Evolutionary conservation across 2,888 invertebrate genomes (phyloP), one percentile per base, ranked within the genome.

Genomic region (Hedya salicella): DNA sequence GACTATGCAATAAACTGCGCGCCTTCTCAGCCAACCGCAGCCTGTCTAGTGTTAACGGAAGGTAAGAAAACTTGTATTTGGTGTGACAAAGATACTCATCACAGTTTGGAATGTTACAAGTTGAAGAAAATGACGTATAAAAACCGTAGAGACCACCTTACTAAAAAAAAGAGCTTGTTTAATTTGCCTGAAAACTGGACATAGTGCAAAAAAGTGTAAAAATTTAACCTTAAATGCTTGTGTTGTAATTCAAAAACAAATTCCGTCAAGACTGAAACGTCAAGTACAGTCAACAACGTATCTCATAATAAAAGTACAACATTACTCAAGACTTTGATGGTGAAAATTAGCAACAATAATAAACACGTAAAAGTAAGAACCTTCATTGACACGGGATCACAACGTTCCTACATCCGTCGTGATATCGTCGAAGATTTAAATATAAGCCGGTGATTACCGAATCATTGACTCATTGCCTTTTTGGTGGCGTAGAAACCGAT

Each of bases 21-120:
- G 6, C 3, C 48, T 0, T n/a, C 19, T 16, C 50, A 30, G 14
- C n/a, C n/a, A n/a, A 50, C 50, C 14, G 50, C 50, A 4, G 32
- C 30, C 5, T 50, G 50, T 16, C 32, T 50, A 50, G 16, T 14
- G 5, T 40, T 40, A 4, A 42, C 19, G 54, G 54, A 40, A 13
- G 50, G 32, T 32, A 50, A 50, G 32, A 50, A 50, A 11, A 50
- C n/a, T 42, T n/a, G 30, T 16, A 32, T 50, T 16, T 50, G 50
- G 50, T 50, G 50, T 32, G 50, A 50, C 5, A 50, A 50, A 6
- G 5, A 8, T 0, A 8, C 13, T 6, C 32, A 50, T 9, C 9
- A 32, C 30, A 50, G 14, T 16, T 8, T 50, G 0, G 50, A 50
- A 32, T 50, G 32, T 16, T 50, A 8, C 32, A 50, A 50, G 16